Evolutionary conservation across 2,113 vertebrate species (phyloP).

Genomic region (Mastomys coucha): DNA sequence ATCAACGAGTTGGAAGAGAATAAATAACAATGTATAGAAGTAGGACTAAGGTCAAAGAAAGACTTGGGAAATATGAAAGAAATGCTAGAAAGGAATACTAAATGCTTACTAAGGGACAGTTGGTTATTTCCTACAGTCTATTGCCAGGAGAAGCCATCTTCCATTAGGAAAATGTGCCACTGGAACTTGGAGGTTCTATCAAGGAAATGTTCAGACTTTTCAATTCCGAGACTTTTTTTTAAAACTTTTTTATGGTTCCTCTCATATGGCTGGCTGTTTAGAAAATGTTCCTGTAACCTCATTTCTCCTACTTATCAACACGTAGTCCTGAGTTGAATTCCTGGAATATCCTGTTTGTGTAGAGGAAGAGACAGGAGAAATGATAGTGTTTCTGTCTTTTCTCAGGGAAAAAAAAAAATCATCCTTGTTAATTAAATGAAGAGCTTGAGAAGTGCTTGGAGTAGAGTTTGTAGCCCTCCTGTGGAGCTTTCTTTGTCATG

Average conservation of each 20-base stretch:
- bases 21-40: background rate
- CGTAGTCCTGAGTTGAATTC: background rate
- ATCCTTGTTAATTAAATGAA: constrained; percentile 45
- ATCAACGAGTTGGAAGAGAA: background rate
- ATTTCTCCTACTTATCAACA: constrained; percentile 15
- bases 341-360: constrained; percentile 1
- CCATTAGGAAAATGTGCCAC: background rate
- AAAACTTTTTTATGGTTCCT: constrained; percentile 23
- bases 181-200: background rate
- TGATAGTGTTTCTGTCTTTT: constrained; percentile 51
- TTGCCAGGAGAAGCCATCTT: constrained; percentile 24
- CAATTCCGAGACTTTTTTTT: background rate
- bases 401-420: constrained; percentile 30
- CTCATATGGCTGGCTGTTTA: background rate
- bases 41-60: background rate
- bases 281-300: constrained; percentile 4
- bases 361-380: constrained; percentile 35
- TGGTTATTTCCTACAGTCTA: background rate
- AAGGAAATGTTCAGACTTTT: background rate
- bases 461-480: constrained; percentile 46
- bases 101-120: background rate
- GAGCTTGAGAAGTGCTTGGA: constrained; percentile 57
- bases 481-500: background rate
- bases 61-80: background rate
- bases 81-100: constrained; percentile 13